phyloP scores from a whole-genome alignment of 2,113 vertebrate species.

The Misgurnus anguillicaudatus region DNA sequence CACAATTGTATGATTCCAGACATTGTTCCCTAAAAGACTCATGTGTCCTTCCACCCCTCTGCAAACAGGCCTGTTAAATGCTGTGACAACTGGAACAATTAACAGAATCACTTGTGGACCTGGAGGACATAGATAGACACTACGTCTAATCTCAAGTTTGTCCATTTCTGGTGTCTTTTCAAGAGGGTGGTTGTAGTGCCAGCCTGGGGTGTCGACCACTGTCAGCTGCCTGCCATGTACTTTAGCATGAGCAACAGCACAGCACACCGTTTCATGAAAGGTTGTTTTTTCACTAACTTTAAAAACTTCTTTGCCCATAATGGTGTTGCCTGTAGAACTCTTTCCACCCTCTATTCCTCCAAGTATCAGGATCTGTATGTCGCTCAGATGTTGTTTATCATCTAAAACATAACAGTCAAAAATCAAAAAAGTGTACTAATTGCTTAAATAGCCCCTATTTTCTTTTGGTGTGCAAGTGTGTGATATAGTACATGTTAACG shows the following conservation, averaged over 20 bases:
- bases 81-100: not conserved
- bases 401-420: not conserved
- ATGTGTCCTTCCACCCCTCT: conserved; percentile 37
- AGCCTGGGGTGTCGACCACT: conserved; percentile 47
- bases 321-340: conserved; percentile 46
- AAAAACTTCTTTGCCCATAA: conserved; percentile 41
- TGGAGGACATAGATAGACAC: conserved; percentile 35
- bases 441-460: too few relatives aligned
- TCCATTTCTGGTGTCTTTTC: not conserved
- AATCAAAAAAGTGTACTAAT: not conserved
- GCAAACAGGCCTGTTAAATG: not conserved
- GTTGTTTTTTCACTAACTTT: not conserved
- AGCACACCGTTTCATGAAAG: not conserved
- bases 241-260: not conserved
- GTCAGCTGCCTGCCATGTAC: not conserved
- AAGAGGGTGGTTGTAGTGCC: not conserved
- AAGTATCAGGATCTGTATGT: conserved; percentile 36
- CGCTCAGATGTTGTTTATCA: not conserved
- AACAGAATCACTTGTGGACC: conserved; percentile 45
- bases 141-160: conserved; percentile 40
- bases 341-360: conserved; percentile 6
- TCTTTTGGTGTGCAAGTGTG: too few relatives aligned
- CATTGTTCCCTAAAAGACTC: conserved; percentile 27
- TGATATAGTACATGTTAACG: too few relatives aligned
- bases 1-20: conserved; percentile 37